A percentile compares a stretch with the other conserved stretches of the same genome.
Evolutionary conservation across 1,140 invertebrate genomes (phyloP).

Genomic region (Drosophila willistoni): DNA sequence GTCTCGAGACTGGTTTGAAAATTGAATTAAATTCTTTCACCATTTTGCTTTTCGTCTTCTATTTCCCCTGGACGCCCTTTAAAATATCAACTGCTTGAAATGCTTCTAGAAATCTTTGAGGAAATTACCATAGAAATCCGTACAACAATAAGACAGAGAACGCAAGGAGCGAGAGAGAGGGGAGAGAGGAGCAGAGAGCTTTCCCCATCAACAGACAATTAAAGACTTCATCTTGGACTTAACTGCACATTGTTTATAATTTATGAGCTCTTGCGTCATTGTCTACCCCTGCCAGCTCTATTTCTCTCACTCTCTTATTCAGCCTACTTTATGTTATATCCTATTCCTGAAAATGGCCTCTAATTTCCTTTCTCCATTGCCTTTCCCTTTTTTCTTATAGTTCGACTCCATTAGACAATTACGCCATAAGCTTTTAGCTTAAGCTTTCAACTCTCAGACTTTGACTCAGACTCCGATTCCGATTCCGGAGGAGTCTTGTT

Average conservation of each 20-base stretch:
- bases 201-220: slow-evolving; percentile 46
- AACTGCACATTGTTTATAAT: slow-evolving; percentile 48
- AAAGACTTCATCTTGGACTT: slow-evolving; percentile 50
- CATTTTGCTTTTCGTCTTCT: background rate
- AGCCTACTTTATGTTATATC: background rate
- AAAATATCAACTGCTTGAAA: background rate
- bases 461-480: slow-evolving; percentile 2
- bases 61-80: background rate
- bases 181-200: too few relatives aligned
- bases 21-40: slow-evolving; percentile 16
- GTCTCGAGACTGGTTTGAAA: slow-evolving; percentile 8
- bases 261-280: slow-evolving; percentile 39
- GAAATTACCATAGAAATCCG: slow-evolving; percentile 9
- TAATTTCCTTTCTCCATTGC: slow-evolving; percentile 20
- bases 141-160: background rate
- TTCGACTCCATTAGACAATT: slow-evolving; percentile 68
- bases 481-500: background rate
- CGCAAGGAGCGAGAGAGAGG: too few relatives aligned
- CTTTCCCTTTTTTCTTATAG: slow-evolving; percentile 37
- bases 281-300: background rate
- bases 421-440: slow-evolving; percentile 69
- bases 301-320: background rate
- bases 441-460: slow-evolving; percentile 17
- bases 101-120: background rate
- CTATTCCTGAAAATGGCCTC: slow-evolving; percentile 6